Evolutionary conservation across 2,888 invertebrate species (phyloP).

Genomic region (Tipula helvola): DNA sequence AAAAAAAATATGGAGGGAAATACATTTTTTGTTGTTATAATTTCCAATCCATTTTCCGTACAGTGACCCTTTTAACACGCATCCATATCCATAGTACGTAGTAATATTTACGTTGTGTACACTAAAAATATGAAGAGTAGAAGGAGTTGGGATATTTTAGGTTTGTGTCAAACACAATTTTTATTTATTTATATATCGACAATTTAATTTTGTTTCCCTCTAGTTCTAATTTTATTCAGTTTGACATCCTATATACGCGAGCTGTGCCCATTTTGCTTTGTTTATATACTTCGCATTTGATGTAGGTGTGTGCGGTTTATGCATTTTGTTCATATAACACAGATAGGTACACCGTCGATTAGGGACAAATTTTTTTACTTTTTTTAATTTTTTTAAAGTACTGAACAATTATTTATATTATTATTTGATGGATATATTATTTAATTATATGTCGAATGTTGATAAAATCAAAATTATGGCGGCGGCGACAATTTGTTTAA

Average conservation of each 20-base stretch:
- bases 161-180: background rate
- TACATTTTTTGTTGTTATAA: background rate
- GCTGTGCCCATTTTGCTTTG: background rate
- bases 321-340: background rate
- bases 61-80: background rate
- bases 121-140: background rate
- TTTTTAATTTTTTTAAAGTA: background rate
- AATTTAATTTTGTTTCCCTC: background rate
- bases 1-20: background rate
- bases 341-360: background rate
- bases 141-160: background rate
- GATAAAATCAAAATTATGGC: background rate
- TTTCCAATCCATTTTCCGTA: background rate
- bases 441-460: background rate
- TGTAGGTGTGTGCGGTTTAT: background rate
- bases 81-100: background rate
- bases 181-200: background rate
- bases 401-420: background rate
- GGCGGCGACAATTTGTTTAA: background rate
- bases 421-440: background rate
- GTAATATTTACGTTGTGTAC: background rate
- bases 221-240: background rate
- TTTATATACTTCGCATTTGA: background rate
- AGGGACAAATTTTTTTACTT: background rate
- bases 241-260: background rate